phyloP scores from a whole-genome alignment of 2,113 vertebrate genomes.

The Lamprologus speciosus region DNA sequence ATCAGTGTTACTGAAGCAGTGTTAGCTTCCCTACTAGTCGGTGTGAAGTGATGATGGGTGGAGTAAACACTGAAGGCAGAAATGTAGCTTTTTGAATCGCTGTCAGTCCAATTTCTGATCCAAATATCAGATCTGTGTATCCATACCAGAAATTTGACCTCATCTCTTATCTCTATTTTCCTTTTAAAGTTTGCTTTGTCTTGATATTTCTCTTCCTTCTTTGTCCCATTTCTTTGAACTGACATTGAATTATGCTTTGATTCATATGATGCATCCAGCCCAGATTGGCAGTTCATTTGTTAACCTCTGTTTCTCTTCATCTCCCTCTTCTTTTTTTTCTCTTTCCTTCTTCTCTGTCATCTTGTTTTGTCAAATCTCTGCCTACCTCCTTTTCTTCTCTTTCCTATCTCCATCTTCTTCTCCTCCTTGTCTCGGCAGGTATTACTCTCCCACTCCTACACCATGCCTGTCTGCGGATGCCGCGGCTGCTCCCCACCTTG shows the following conservation, averaged over 20 bases:
- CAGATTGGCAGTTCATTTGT: background rate
- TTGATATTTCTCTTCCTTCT: background rate
- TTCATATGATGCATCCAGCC: slow-evolving; percentile 22
- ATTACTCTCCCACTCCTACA: slow-evolving; percentile 61
- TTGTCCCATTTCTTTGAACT: background rate
- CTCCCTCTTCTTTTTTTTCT: background rate
- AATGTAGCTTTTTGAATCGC: background rate
- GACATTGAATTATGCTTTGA: slow-evolving; percentile 36
- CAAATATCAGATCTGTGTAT: background rate
- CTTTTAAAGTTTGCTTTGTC: background rate
- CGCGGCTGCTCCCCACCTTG: slow-evolving; percentile 21
- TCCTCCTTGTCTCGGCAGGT: slow-evolving; percentile 36
- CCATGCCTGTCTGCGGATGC: slow-evolving; percentile 61
- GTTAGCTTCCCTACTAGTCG: background rate
- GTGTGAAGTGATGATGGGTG: background rate
- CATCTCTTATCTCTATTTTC: background rate
- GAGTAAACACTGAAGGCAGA: background rate
- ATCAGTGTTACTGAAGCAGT: background rate
- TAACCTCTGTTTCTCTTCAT: slow-evolving; percentile 24
- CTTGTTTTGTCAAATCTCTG: background rate
- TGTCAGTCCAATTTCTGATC: background rate
- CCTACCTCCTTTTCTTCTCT: background rate
- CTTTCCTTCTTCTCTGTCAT: background rate
- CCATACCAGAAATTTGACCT: background rate
- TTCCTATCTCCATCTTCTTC: background rate